These are phyloP conservation scores for Platycnemis pennipes DNA, from an alignment of 2,888 invertebrate genomes.

Conservation along the genomic window DNA sequence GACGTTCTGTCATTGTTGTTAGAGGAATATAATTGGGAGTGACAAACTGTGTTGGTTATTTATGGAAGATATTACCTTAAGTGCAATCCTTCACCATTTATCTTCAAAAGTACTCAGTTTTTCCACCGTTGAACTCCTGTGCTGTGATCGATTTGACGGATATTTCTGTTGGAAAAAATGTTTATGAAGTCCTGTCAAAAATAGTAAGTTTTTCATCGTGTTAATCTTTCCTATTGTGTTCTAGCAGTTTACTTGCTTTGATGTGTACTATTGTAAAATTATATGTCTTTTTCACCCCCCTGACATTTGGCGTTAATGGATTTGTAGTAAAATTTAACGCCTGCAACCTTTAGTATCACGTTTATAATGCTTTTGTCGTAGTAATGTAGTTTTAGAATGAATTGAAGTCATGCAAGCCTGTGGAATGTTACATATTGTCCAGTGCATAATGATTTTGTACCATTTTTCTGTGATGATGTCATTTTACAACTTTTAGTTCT, in stretches of 20 bases:
- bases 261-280: neutral
- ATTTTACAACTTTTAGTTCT: neutral
- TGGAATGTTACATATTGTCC: no score
- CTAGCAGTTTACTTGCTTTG: neutral
- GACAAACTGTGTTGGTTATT: neutral
- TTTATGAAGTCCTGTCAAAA: slow-evolving; percentile 43
- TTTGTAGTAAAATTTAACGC: neutral
- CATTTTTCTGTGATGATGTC: no score
- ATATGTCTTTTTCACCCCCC: neutral
- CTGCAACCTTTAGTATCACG: no score
- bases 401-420: no score
- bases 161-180: slow-evolving; percentile 7
- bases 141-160: slow-evolving; percentile 39
- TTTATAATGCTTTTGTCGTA: no score
- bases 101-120: neutral
- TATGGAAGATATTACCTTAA: neutral
- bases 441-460: no score
- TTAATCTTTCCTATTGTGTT: neutral
- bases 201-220: neutral
- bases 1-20: slow-evolving; percentile 12
- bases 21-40: neutral
- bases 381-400: no score
- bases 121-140: neutral
- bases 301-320: neutral
- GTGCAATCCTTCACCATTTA: neutral